Evolutionary conservation across 2,888 invertebrate genomes (phyloP).

Genomic region (Lycia hirtaria): DNA sequence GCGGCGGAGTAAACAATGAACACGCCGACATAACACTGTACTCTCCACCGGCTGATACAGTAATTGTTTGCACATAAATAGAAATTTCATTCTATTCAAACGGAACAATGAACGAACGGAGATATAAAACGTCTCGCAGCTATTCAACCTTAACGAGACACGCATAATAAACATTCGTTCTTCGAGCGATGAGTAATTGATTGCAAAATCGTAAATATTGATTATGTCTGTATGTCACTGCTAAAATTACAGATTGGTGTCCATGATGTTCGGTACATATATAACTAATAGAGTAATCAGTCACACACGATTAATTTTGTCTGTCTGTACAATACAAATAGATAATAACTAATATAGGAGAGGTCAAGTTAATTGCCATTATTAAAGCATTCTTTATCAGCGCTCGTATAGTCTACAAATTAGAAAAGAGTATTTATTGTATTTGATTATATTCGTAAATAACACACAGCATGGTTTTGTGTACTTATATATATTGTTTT

Average conservation of each 20-base stretch:
- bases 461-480: constrained; percentile 45
- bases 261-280: constrained; percentile 2
- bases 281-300: constrained; percentile 16
- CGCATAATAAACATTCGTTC: constrained; percentile 34
- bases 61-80: constrained; percentile 34
- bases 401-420: constrained; percentile 12
- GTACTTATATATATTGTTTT: constrained; percentile 47
- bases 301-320: constrained; percentile 15
- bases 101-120: constrained; percentile 37
- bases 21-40: constrained; percentile 7
- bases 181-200: constrained; percentile 22
- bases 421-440: background rate
- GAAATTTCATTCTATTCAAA: constrained; percentile 32
- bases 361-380: constrained; percentile 40
- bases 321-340: constrained; percentile 11
- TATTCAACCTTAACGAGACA: constrained; percentile 39
- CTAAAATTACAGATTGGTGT: background rate
- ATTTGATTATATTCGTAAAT: background rate
- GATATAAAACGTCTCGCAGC: constrained; percentile 28
- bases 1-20: constrained; percentile 34
- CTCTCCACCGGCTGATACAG: constrained; percentile 6
- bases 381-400: constrained; percentile 26
- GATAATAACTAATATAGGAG: constrained; percentile 27
- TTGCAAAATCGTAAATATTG: constrained; percentile 14
- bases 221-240: constrained; percentile 13